Evolutionary conservation across 2,888 invertebrate genomes (phyloP).

Genomic region (Pyralis farinalis): DNA sequence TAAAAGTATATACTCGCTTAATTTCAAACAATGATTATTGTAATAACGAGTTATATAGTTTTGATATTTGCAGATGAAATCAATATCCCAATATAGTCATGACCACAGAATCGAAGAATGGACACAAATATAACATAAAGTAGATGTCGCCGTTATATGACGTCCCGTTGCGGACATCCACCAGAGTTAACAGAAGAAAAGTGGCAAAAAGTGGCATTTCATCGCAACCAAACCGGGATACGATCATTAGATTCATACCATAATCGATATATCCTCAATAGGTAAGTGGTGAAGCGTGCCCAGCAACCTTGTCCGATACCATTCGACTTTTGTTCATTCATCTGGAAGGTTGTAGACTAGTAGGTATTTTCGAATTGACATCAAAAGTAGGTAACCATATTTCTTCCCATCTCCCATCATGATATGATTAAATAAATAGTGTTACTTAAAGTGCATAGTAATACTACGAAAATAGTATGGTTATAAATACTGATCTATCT

Average conservation of each 20-base stretch:
- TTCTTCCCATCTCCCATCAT: no score
- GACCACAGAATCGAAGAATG: conserved; percentile 30
- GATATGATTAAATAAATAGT: no score
- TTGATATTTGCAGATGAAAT: neutral
- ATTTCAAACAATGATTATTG: no score
- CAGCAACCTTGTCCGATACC: conserved; percentile 32
- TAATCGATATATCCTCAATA: conserved; percentile 75
- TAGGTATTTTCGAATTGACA: no score
- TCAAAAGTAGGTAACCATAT: no score
- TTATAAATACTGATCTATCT: no score
- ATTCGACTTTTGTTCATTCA: conserved; percentile 62
- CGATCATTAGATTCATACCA: conserved; percentile 76
- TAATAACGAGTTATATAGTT: no score
- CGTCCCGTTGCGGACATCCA: conserved; percentile 62
- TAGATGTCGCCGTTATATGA: conserved; percentile 66
- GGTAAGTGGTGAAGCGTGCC: conserved; percentile 70
- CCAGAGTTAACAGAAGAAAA: conserved; percentile 55
- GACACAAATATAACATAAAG: conserved; percentile 46
- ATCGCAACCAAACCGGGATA: conserved; percentile 59
- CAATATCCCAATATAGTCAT: conserved; percentile 1
- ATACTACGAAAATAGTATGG: no score
- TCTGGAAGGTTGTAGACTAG: conserved; percentile 24
- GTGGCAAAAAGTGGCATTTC: conserved; percentile 62
- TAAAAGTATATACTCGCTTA: no score
- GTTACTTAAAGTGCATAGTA: no score